A percentile compares a stretch with the other conserved stretches of the same genome.
Evolutionary conservation across 2,888 invertebrate species (phyloP).

Genomic region (Parelbella ahira): DNA sequence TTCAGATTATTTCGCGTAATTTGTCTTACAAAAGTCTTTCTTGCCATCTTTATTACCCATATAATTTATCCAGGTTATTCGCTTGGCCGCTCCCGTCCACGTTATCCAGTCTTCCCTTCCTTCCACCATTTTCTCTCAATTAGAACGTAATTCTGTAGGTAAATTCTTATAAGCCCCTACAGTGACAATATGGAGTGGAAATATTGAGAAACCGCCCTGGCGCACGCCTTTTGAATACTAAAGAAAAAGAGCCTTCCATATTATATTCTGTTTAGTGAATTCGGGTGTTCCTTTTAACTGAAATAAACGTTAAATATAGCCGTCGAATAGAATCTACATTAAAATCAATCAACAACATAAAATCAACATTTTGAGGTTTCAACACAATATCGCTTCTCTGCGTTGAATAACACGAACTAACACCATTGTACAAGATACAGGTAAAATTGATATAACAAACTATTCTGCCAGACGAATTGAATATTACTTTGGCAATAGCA

Average conservation of each 20-base stretch:
- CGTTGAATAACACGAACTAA: too few species aligned
- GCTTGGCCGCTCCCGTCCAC: constrained; percentile 4
- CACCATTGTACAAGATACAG: too few species aligned
- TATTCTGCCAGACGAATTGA: too few species aligned
- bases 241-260: neutral
- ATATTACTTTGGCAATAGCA: too few species aligned
- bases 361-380: too few species aligned
- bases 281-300: too few species aligned
- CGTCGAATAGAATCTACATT: too few species aligned
- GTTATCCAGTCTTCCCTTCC: constrained; percentile 7
- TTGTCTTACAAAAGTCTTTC: constrained; percentile 2
- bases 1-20: neutral
- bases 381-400: too few species aligned
- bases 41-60: constrained; percentile 10
- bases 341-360: too few species aligned
- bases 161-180: constrained; percentile 13
- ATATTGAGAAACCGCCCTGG: constrained; percentile 4
- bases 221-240: constrained; percentile 4
- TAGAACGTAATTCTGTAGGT: constrained; percentile 15
- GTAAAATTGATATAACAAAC: too few species aligned
- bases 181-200: constrained; percentile 15
- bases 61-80: constrained; percentile 16
- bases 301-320: too few species aligned
- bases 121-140: constrained; percentile 11
- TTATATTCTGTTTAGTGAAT: constrained; percentile 2